A percentile compares a stretch with the other conserved stretches of the same genome.
Conservation (phyloP, 2,113 vertebrate genomes). For the Donacobius atricapilla region DNA sequence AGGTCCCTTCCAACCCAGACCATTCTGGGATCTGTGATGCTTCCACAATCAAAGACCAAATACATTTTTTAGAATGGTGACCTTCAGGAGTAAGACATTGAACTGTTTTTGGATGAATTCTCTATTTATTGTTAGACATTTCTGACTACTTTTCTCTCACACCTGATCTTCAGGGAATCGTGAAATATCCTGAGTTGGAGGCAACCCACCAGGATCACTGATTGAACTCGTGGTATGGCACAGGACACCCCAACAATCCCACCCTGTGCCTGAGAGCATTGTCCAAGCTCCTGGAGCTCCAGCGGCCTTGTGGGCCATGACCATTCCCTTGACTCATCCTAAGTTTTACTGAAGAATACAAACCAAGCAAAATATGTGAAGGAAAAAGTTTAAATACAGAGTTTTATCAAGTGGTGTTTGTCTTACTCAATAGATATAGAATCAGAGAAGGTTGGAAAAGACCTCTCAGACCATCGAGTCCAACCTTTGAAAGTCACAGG, state of each 20-base stretch:
- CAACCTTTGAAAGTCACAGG: neutral
- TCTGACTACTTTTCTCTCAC: neutral
- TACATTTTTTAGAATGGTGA: neutral
- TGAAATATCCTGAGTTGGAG: neutral
- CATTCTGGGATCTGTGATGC: neutral
- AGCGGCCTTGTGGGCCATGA: accelerated
- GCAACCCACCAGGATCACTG: neutral
- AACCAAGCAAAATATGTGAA: neutral
- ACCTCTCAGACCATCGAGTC: neutral
- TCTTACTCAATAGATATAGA: neutral
- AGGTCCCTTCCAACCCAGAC: neutral
- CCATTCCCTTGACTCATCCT: neutral
- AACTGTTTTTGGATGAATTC: neutral
- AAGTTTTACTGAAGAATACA: neutral
- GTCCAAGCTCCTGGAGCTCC: neutral
- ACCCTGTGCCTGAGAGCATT: neutral
- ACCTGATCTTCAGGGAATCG: neutral
- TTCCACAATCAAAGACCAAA: neutral
- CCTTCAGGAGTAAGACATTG: neutral
- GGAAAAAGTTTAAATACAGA: neutral
- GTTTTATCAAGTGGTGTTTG: neutral
- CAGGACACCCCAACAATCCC: neutral
- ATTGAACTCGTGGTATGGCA: too few relatives aligned
- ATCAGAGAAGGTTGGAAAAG: neutral
- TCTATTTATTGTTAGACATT: neutral